phyloP scores from a whole-genome alignment of 2,888 invertebrate species.

The Diplolepis rosae region DNA sequence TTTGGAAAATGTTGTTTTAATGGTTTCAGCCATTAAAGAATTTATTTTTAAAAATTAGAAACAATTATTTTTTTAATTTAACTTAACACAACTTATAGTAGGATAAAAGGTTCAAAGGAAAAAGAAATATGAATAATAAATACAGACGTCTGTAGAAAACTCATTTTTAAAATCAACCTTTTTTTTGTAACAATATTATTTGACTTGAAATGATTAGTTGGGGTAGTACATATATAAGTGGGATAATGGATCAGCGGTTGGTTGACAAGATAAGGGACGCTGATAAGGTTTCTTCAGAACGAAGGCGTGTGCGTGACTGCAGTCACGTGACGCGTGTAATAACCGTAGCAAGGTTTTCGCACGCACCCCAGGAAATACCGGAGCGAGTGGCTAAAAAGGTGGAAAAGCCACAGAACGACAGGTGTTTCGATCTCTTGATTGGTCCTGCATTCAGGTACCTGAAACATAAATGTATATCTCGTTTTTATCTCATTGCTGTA shows the following conservation, averaged over 20 bases:
- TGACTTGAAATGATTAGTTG: neutral
- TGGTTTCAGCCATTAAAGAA: no score
- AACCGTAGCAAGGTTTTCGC: slow-evolving; percentile 69
- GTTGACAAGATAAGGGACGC: slow-evolving; percentile 71
- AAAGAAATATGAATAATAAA: no score
- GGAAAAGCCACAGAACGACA: slow-evolving; percentile 37
- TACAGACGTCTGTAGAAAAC: no score
- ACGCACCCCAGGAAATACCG: slow-evolving; percentile 59
- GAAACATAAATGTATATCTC: slow-evolving; percentile 43
- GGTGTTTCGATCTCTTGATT: slow-evolving; percentile 28
- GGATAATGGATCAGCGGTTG: slow-evolving; percentile 66
- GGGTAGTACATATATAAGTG: slow-evolving; percentile 54
- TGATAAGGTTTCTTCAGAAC: slow-evolving; percentile 64
- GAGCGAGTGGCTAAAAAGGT: no score
- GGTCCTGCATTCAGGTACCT: slow-evolving; percentile 37
- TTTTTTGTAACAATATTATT: neutral
- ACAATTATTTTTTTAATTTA: no score
- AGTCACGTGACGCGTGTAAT: slow-evolving; percentile 72
- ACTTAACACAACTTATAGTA: no score
- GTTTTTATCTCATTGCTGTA: slow-evolving; percentile 41
- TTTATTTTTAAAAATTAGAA: no score
- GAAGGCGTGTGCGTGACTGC: slow-evolving; percentile 67
- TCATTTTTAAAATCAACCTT: no score
- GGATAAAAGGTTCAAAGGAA: no score
- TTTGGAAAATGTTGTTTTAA: no score